Evolutionary conservation across 1,140 invertebrate species (phyloP).

Genomic region (Drosophila gunungcola): DNA sequence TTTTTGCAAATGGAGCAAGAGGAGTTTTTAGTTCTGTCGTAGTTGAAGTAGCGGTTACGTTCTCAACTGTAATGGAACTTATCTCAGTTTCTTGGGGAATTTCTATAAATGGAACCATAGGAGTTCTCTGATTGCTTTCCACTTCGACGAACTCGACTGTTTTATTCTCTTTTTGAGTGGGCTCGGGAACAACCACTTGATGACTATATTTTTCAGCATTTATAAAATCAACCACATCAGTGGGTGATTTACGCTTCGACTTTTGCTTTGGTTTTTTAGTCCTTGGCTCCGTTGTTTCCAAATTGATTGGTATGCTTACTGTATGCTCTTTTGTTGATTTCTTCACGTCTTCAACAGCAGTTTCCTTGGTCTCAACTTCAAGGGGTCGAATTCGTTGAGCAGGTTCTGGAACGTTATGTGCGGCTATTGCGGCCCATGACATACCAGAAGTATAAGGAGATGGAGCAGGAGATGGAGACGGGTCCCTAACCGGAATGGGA

Average conservation of each 20-base stretch:
- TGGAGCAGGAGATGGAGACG: slow-evolving; percentile 18
- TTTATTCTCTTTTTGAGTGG: slow-evolving; percentile 4
- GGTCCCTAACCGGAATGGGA: not conserved
- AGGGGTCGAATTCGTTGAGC: slow-evolving; percentile 68
- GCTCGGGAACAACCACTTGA: slow-evolving; percentile 4
- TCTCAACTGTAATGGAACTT: not conserved
- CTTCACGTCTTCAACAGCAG: slow-evolving; percentile 7
- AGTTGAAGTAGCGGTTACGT: slow-evolving; percentile 4
- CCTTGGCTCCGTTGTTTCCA: slow-evolving; percentile 58
- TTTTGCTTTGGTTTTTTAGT: slow-evolving; percentile 74
- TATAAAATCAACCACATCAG: slow-evolving; percentile 57
- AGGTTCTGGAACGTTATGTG: slow-evolving; percentile 80
- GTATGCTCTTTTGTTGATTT: slow-evolving; percentile 24
- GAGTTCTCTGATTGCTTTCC: slow-evolving; percentile 5
- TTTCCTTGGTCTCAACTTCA: slow-evolving; percentile 35
- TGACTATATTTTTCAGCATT: slow-evolving; percentile 56
- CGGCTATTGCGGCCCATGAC: slow-evolving; percentile 80
- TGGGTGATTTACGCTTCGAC: slow-evolving; percentile 54
- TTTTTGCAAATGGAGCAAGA: slow-evolving; percentile 1
- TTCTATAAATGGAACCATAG: slow-evolving; percentile 5
- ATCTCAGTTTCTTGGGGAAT: not conserved
- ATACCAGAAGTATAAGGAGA: slow-evolving; percentile 53
- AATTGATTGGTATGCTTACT: slow-evolving; percentile 50
- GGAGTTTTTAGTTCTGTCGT: not conserved
- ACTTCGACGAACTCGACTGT: not conserved